phyloP scores from a whole-genome alignment of 2,797 vertebrate species.

The Tapera naevia region DNA sequence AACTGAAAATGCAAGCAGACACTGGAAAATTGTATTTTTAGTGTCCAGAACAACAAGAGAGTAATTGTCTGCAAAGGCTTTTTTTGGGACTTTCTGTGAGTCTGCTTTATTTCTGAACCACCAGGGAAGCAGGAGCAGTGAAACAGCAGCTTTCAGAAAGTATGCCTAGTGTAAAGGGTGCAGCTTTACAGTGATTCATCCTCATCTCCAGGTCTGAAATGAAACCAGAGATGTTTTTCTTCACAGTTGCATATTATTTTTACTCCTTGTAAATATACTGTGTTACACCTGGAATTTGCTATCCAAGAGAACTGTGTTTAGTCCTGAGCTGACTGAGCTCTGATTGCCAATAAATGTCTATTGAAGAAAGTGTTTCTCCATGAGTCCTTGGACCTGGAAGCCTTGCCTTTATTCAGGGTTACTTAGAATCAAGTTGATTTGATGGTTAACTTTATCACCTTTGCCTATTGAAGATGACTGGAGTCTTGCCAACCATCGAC shows the following conservation, averaged over 20 bases:
- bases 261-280: slow-evolving; percentile 57
- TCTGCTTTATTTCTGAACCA: slow-evolving; percentile 74
- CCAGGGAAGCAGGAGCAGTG: background rate
- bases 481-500: slow-evolving; percentile 16
- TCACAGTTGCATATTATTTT: slow-evolving; percentile 61
- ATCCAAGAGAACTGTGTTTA: background rate
- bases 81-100: slow-evolving; percentile 48
- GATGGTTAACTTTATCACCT: background rate
- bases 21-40: slow-evolving; percentile 45
- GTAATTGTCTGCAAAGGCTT: slow-evolving; percentile 39
- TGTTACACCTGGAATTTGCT: slow-evolving; percentile 60
- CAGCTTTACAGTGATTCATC: slow-evolving; percentile 66
- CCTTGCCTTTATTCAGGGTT: background rate
- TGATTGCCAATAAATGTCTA: background rate
- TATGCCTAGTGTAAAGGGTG: background rate
- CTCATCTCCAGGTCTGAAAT: background rate
- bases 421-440: background rate
- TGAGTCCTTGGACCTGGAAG: background rate
- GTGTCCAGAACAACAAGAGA: slow-evolving; percentile 63
- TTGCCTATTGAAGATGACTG: background rate
- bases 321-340: background rate
- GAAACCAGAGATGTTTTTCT: slow-evolving; percentile 55
- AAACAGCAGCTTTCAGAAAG: slow-evolving; percentile 70
- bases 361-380: background rate
- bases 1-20: background rate